Base-by-base conservation (phyloP, 37 sponge, comb jelly and placozoan genomes). In the Cladorhizidae sp. region DNA sequence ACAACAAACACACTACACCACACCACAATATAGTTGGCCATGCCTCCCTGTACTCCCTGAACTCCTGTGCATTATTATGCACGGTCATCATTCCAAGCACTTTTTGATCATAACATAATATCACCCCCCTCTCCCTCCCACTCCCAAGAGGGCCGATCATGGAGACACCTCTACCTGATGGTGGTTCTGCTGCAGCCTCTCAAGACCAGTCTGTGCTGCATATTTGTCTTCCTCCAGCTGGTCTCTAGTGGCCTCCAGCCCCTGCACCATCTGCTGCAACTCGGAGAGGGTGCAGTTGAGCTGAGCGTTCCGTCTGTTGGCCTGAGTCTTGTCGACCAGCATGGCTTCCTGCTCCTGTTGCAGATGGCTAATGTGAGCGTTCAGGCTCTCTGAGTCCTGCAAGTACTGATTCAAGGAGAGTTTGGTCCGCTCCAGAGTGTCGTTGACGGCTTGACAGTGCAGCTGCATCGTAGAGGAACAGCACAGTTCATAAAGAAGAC, bases 161-260 rank as follows among this genome's bases (percentile, higher is more conserved):
- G 55, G 55, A 17, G 17, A 54, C 17, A 54, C 17, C 12, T 17
- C 12, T 20, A 90, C 86, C 73, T 80, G 57, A 15, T 69, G 59
- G 64, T 83, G 86, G 7, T 57, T 37, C 9, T 57, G 45, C 56
- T 92, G 77, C 78, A 92, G 65, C 57, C 75, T 40, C 52, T 83
- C 57, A 31, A 92, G 70, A 45, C 45, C 29, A n/a, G 83, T 81
- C 49, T 86, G 87, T 32, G 80, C 32, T 40, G 64, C 59, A 57
- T 70, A 92, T 21, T 69, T 43, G 41, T 87, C 88, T 50, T 83
- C 84, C 64, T 92, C 92, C 40, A 92, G 78, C 80, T 92, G 92
- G 32, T 87, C 92, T 40, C 75, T 87, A 5, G 64, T 67, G 11
- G 85, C 92, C 50, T 87, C 84, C 50, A 87, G 77, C 58, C 76